Conservation (phyloP, 2,113 vertebrate genomes). For the Pongo pygmaeus region DNA sequence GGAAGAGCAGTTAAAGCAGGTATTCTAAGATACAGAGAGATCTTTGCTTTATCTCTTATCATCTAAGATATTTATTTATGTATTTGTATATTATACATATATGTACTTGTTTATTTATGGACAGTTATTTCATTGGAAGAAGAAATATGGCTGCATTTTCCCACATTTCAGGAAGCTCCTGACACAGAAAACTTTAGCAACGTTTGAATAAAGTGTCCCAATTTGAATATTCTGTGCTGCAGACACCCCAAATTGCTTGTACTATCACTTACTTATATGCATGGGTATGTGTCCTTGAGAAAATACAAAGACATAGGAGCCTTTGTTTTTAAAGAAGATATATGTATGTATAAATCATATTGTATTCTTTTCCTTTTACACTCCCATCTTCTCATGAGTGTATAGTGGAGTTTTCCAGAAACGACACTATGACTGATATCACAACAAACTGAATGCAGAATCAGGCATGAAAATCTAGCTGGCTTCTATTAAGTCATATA, state of each 20-base stretch:
- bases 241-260: neutral
- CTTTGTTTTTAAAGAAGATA: neutral
- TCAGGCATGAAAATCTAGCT: too few relatives aligned
- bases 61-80: neutral
- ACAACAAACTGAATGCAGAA: neutral
- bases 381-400: neutral
- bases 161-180: neutral
- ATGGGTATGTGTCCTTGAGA: neutral
- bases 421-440: neutral
- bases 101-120: neutral
- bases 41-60: neutral
- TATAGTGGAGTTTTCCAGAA: neutral
- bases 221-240: neutral
- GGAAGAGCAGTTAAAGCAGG: neutral
- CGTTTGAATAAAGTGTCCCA: neutral
- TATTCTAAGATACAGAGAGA: neutral
- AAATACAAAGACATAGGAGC: neutral
- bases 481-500: neutral
- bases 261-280: neutral
- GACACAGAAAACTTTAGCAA: neutral
- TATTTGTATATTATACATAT: neutral
- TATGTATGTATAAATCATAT: neutral
- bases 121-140: neutral
- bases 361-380: neutral
- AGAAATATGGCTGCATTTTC: neutral